Conservation (phyloP, 2,113 vertebrate genomes). For the Dunckerocampus dactyliophorus region DNA sequence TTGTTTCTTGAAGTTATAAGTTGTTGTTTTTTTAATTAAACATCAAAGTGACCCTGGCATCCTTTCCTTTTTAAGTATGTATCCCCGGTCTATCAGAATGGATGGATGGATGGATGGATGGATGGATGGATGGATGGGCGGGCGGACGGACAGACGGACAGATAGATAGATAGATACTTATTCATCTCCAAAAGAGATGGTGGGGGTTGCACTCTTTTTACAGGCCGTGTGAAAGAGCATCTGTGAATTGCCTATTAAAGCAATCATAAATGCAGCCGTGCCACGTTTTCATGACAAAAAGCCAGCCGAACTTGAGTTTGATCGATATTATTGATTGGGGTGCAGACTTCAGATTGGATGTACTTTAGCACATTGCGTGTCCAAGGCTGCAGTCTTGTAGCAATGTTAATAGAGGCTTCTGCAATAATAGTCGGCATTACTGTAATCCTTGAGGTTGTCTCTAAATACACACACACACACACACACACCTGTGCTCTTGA, state of each 20-base stretch:
- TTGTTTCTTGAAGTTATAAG: too few species aligned
- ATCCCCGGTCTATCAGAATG: too few species aligned
- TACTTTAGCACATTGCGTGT: conserved; percentile 32
- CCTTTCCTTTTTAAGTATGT: too few species aligned
- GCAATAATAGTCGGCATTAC: conserved; percentile 43
- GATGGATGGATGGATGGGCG: too few species aligned
- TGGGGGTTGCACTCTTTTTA: too few species aligned
- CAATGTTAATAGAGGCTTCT: conserved; percentile 53
- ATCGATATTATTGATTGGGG: conserved; percentile 50
- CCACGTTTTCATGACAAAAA: conserved; percentile 20
- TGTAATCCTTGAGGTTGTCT: conserved; percentile 40
- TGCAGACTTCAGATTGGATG: conserved; percentile 36
- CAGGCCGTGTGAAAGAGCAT: background rate
- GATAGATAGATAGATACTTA: too few species aligned
- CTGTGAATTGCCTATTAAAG: conserved; percentile 1
- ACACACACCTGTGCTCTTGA: conserved; percentile 4
- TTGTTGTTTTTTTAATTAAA: too few species aligned
- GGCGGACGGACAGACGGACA: too few species aligned
- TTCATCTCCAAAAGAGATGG: too few species aligned
- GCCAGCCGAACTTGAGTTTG: conserved; percentile 25
- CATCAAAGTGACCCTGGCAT: too few species aligned
- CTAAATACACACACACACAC: conserved; percentile 15
- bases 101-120: too few species aligned
- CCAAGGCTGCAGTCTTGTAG: conserved; percentile 39
- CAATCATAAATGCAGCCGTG: background rate